Conservation (phyloP, 2,888 invertebrate species). For the Drosophila pseudotalamancana region DNA sequence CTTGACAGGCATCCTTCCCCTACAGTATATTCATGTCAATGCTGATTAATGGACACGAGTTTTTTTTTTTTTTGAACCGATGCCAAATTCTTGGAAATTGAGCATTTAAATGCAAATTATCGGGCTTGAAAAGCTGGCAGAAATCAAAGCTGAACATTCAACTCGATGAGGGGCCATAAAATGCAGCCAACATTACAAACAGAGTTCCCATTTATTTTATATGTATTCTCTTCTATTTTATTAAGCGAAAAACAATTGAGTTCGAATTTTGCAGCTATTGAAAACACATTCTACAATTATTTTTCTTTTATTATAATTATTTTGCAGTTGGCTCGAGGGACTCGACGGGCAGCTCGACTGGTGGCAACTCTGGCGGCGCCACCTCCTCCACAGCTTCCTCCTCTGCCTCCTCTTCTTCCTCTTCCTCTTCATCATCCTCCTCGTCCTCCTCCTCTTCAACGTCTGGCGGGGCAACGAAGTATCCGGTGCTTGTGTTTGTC, state of each 20-base stretch:
- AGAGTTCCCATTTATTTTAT: slow-evolving; percentile 32
- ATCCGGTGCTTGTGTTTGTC: slow-evolving; percentile 97
- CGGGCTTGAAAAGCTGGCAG: slow-evolving; percentile 9
- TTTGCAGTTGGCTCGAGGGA: slow-evolving; percentile 84
- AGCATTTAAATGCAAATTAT: slow-evolving; percentile 45
- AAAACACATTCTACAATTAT: slow-evolving; percentile 12
- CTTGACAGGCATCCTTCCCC: slow-evolving; percentile 13
- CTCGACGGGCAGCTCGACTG: slow-evolving; percentile 62
- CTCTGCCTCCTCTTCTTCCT: slow-evolving; percentile 53
- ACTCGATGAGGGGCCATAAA: slow-evolving; percentile 32
- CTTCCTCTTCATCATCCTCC: slow-evolving; percentile 82
- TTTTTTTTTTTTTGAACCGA: no score
- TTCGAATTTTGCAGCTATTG: slow-evolving; percentile 33
- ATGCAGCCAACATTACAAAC: slow-evolving; percentile 39
- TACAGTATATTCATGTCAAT: slow-evolving; percentile 35
- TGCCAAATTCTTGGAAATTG: slow-evolving; percentile 11
- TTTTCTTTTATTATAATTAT: slow-evolving; percentile 35
- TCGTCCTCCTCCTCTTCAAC: slow-evolving; percentile 46
- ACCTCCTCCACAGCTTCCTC: slow-evolving; percentile 80
- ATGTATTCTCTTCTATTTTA: background rate
- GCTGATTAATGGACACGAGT: slow-evolving; percentile 66
- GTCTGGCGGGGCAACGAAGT: slow-evolving; percentile 85
- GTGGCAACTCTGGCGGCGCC: slow-evolving; percentile 50
- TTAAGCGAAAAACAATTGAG: slow-evolving; percentile 30
- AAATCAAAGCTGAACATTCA: slow-evolving; percentile 16